Conservation (phyloP, 2,888 invertebrate species). For the Tetragonula carbonaria region DNA sequence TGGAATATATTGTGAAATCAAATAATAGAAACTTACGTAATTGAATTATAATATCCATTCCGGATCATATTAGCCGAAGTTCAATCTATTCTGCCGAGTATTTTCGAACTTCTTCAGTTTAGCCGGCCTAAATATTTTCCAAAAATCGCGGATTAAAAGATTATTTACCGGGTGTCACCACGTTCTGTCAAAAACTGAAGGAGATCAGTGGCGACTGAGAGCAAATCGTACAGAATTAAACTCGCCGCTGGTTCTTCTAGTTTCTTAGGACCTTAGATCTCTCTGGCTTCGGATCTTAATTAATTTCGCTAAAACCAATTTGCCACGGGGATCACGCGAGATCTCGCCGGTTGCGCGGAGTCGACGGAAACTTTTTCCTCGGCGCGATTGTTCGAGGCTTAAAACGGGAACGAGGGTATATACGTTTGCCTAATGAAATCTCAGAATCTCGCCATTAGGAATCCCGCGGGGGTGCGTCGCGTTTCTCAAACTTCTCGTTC, state of each 20-base stretch:
- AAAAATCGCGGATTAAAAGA: neutral
- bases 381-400: constrained; percentile 38
- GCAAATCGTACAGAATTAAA: constrained; percentile 76
- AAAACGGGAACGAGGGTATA: constrained; percentile 47
- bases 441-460: constrained; percentile 69
- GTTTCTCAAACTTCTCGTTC: constrained; percentile 73
- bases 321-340: constrained; percentile 71
- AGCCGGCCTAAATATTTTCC: neutral
- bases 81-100: too few species aligned
- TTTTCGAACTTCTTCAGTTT: too few species aligned
- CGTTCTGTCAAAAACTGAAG: neutral
- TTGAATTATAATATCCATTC: too few species aligned
- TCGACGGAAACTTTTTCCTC: constrained; percentile 55
- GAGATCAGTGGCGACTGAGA: constrained; percentile 33
- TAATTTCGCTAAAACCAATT: constrained; percentile 81
- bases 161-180: neutral
- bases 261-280: constrained; percentile 68
- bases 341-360: constrained; percentile 64
- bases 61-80: too few species aligned
- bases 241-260: constrained; percentile 61
- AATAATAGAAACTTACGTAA: too few species aligned
- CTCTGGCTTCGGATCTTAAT: constrained; percentile 73
- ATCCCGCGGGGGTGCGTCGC: constrained; percentile 65
- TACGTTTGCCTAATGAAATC: constrained; percentile 65
- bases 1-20: too few species aligned